phyloP scores from a whole-genome alignment of 2,888 invertebrate species.

The Tridacna crocea region DNA sequence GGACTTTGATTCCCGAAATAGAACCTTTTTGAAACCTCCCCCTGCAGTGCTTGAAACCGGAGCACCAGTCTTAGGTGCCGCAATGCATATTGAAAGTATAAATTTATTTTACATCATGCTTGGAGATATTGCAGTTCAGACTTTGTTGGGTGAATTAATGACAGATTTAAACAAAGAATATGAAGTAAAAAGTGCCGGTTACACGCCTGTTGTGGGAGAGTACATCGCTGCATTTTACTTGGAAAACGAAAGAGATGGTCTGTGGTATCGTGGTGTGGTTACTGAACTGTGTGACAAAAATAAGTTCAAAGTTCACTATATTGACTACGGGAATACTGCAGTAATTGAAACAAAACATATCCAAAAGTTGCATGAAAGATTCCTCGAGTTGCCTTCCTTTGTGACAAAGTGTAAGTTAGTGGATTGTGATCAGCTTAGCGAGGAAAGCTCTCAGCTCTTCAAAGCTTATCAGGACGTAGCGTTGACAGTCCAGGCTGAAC shows the following conservation, averaged over 20 bases:
- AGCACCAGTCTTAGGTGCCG: conserved; percentile 22
- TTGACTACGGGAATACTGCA: conserved; percentile 81
- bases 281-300: conserved; percentile 53
- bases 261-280: conserved; percentile 77
- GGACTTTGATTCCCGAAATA: too few species aligned
- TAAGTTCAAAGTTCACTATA: conserved; percentile 71
- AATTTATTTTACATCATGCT: conserved; percentile 42
- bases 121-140: conserved; percentile 43
- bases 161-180: conserved; percentile 33
- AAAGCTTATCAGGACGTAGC: conserved; percentile 25
- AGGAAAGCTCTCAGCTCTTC: conserved; percentile 32
- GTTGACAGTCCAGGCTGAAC: conserved; percentile 38
- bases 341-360: conserved; percentile 53
- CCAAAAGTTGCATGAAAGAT: conserved; percentile 50
- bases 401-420: conserved; percentile 63
- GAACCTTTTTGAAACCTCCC: conserved; percentile 14
- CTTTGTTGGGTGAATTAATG: conserved; percentile 37
- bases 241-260: conserved; percentile 58
- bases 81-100: conserved; percentile 50
- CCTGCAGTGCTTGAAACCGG: conserved; percentile 3
- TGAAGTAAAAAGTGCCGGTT: conserved; percentile 11
- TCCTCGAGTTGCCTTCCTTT: conserved; percentile 61
- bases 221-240: conserved; percentile 59
- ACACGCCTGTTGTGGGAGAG: conserved; percentile 59
- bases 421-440: conserved; percentile 32